Conservation (phyloP, 2,797 vertebrate species). For the Eulemur mongoz region DNA sequence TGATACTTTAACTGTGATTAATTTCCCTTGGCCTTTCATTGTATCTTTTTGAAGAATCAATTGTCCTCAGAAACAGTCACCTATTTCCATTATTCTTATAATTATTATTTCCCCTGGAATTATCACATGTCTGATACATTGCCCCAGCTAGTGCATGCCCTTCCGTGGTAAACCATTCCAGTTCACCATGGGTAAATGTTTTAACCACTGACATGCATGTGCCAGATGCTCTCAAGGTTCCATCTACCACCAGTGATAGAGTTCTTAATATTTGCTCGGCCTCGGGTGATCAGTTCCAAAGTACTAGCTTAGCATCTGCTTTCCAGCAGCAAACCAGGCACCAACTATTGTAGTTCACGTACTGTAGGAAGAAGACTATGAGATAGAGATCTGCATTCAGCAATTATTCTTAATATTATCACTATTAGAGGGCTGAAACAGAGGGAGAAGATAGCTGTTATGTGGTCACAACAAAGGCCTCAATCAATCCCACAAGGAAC, state of each 20-base stretch:
- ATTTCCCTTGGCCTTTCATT: neutral
- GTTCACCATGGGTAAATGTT: neutral
- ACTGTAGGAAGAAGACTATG: neutral
- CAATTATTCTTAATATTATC: neutral
- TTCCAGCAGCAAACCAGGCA: neutral
- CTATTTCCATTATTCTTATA: neutral
- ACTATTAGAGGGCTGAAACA: neutral
- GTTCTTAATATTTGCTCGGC: neutral
- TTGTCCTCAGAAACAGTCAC: neutral
- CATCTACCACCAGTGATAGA: neutral
- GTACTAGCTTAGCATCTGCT: neutral
- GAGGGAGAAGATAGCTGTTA: neutral
- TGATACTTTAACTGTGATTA: neutral
- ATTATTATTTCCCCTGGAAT: neutral
- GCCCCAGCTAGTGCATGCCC: neutral
- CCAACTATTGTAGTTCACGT: neutral
- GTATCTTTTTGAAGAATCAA: neutral
- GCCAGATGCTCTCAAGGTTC: neutral
- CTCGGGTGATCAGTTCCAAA: neutral
- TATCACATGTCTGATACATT: neutral
- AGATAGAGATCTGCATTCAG: neutral
- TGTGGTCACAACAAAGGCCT: neutral
- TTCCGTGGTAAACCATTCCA: neutral
- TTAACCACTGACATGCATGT: neutral
- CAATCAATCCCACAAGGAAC: neutral